Evolutionary conservation across 30 jellyfish, hydroid and myxozoan species (phyloP).

Genomic region (Turritopsis rubra): DNA sequence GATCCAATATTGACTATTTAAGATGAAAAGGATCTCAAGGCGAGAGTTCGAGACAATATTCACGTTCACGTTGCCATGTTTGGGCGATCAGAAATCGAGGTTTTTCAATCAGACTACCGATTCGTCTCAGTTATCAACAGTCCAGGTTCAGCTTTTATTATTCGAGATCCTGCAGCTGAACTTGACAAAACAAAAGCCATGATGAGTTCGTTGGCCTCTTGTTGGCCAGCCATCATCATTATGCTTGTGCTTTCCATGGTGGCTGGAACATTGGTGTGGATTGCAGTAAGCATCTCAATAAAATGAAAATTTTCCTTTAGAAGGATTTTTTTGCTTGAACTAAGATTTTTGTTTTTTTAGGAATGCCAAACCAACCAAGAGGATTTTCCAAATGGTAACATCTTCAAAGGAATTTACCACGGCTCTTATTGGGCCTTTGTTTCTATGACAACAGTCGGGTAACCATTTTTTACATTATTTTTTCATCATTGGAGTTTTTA

Average conservation of each 20-base stretch:
- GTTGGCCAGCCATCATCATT: slow-evolving; percentile 67
- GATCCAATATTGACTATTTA: neutral
- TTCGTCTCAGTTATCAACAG: slow-evolving; percentile 35
- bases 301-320: too few species aligned
- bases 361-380: slow-evolving; percentile 44
- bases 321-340: neutral
- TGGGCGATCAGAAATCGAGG: slow-evolving; percentile 35
- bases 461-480: neutral
- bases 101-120: slow-evolving; percentile 27
- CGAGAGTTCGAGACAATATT: slow-evolving; percentile 31
- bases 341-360: too few species aligned
- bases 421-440: slow-evolving; percentile 87
- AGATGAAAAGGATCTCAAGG: slow-evolving; percentile 44
- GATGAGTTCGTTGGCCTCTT: slow-evolving; percentile 13
- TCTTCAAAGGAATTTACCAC: slow-evolving; percentile 42
- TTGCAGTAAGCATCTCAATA: slow-evolving; percentile 29
- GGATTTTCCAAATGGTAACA: slow-evolving; percentile 52
- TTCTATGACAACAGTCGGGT: slow-evolving; percentile 94
- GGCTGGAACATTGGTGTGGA: slow-evolving; percentile 53
- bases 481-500: neutral
- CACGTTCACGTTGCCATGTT: slow-evolving; percentile 53
- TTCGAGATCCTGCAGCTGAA: slow-evolving; percentile 35
- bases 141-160: slow-evolving; percentile 56
- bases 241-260: slow-evolving; percentile 46
- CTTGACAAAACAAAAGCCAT: slow-evolving; percentile 20